phyloP scores from a whole-genome alignment of 2,888 invertebrate genomes.

The Apoda limacodes region DNA sequence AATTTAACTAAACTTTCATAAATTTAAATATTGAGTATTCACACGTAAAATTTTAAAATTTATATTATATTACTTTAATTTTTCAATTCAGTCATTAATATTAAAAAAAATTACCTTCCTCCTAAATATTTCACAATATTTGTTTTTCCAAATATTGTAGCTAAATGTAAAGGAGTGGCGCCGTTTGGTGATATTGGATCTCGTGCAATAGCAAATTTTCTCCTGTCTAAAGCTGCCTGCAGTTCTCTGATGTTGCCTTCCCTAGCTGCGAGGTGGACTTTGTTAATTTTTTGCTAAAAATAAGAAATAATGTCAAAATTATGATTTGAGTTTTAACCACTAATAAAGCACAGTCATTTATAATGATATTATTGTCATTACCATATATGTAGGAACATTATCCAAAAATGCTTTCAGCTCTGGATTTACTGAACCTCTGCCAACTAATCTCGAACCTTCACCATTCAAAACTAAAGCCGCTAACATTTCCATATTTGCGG shows the following conservation, averaged over 20 bases:
- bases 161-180: constrained; percentile 88
- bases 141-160: constrained; percentile 85
- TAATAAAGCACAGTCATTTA: not conserved
- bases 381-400: constrained; percentile 90
- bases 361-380: constrained; percentile 36
- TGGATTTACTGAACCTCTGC: constrained; percentile 76
- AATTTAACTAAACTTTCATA: too few species aligned
- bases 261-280: constrained; percentile 87
- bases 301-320: constrained; percentile 2
- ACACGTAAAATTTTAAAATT: too few species aligned
- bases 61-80: too few species aligned
- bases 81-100: not conserved
- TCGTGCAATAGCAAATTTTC: constrained; percentile 91
- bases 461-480: constrained; percentile 91
- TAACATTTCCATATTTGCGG: constrained; percentile 89
- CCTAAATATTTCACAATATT: constrained; percentile 78
- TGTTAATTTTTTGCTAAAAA: constrained; percentile 86
- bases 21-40: too few species aligned
- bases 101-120: constrained; percentile 47
- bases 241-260: constrained; percentile 87
- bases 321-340: not conserved
- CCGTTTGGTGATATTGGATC: constrained; percentile 87
- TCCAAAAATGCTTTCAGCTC: constrained; percentile 89
- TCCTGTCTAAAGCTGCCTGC: constrained; percentile 86
- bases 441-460: constrained; percentile 82